These are phyloP conservation scores for Harpagoxenus sublaevis DNA, from an alignment of 2,888 invertebrate genomes.

Conservation along the genomic window DNA sequence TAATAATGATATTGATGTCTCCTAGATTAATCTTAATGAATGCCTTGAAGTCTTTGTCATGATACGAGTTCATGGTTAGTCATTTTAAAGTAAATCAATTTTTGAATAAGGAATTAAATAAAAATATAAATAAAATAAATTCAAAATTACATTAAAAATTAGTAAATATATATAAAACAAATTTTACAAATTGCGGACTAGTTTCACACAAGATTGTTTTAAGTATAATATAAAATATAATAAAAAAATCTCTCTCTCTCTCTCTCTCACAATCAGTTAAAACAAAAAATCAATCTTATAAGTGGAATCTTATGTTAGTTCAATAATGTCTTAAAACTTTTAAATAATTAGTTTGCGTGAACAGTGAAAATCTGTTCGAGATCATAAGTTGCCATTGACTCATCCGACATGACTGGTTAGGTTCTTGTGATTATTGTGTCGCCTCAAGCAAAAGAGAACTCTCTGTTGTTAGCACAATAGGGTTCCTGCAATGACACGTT, in stretches of 20 bases:
- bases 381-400: slow-evolving; percentile 11
- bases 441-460: slow-evolving; percentile 15
- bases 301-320: too few relatives aligned
- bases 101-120: not conserved
- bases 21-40: not conserved
- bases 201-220: not conserved
- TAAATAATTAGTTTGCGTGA: not conserved
- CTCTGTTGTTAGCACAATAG: slow-evolving; percentile 17
- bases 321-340: not conserved
- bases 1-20: not conserved
- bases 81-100: not conserved
- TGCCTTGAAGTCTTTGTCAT: not conserved
- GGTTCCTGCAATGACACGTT: slow-evolving; percentile 1
- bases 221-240: not conserved
- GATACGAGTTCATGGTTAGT: not conserved
- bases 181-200: not conserved
- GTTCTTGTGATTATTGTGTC: not conserved
- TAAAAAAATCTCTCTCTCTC: not conserved
- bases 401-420: not conserved
- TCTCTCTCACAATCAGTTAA: not conserved
- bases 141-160: not conserved
- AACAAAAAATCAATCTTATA: not conserved
- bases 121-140: not conserved
- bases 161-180: not conserved
- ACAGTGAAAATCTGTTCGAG: not conserved